Evolutionary conservation across 2,113 vertebrate genomes (phyloP), one percentile per base, ranked within the genome.

Genomic region (Otis tarda): DNA sequence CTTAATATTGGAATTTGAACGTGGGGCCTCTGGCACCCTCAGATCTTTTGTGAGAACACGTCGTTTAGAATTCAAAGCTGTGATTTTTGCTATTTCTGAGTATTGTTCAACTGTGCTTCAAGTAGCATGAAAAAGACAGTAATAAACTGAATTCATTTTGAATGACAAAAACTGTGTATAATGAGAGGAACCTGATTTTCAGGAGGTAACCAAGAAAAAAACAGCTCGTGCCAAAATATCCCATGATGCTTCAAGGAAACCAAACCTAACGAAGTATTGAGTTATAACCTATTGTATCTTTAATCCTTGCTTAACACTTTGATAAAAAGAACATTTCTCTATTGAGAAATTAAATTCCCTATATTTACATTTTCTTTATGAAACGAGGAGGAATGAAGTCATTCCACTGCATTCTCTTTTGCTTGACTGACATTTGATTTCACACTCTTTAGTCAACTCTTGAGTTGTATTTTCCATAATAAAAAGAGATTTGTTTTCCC

Each of bases 381-480:
- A 93, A 97, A 59, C 1, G 23, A 89, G 67, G 83, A 85, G 50
- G 82, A 95, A 95, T 95, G 77, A 95, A 92, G 92, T 76, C 82
- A 95, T 97, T 94, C 83, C 73, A 65, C 50, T 74, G 64, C 89
- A 93, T 96, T 97, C 74, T 95, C 69, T 88, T 83, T 90, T 91
- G 77, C 89, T 96, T 88, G 87, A 96, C 95, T 96, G 97, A 95
- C 96, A 65, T 94, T 97, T 85, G 83, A 96, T 97, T 98, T 97
- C 93, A 88, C 50, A 59, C 86, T 83, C 86, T 69, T 87, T 92
- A 75, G 80, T 97, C 65, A 87, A 67, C 70, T 91, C 18, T 53
- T 28, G 25, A 93, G 87, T 74, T 80, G 55, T 76, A 74, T 88
- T 95, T 94, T 87, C 89, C 79, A 74, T 93, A 41, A 70, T 80